A percentile compares a stretch with the other conserved stretches of the same genome.
Evolutionary conservation across 2,113 vertebrate species (phyloP).

Genomic region (Vireo altiloquus): DNA sequence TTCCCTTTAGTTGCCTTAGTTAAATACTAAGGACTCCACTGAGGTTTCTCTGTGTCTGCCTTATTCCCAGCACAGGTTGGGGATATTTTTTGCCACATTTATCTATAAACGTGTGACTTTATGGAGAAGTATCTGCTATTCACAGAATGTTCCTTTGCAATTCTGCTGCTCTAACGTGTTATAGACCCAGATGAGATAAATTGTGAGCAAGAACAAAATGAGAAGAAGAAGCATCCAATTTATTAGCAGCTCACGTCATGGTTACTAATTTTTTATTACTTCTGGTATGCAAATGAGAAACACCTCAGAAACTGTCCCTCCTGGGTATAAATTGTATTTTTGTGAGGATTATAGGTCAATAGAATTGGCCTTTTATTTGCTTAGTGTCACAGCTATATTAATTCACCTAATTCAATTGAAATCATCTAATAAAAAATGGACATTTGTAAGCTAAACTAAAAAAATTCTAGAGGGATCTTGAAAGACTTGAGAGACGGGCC

Average conservation of each 20-base stretch:
- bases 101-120: not conserved
- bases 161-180: not conserved
- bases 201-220: not conserved
- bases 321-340: not conserved
- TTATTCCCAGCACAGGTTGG: not conserved
- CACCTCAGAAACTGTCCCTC: not conserved
- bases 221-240: not conserved
- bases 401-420: not conserved
- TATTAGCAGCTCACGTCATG: rapidly evolving
- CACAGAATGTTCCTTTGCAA: not conserved
- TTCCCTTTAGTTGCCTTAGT: not conserved
- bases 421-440: not conserved
- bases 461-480: not conserved
- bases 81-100: not conserved
- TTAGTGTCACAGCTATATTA: not conserved
- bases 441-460: not conserved
- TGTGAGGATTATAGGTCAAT: not conserved
- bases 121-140: not conserved
- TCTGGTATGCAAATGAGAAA: not conserved
- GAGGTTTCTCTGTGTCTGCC: not conserved
- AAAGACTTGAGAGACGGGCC: not conserved
- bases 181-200: not conserved
- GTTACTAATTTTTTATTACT: not conserved
- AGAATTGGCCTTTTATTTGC: not conserved
- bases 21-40: not conserved